Base-by-base conservation (phyloP, 2,888 invertebrate genomes). In the Cryptocephalus moraei region DNA sequence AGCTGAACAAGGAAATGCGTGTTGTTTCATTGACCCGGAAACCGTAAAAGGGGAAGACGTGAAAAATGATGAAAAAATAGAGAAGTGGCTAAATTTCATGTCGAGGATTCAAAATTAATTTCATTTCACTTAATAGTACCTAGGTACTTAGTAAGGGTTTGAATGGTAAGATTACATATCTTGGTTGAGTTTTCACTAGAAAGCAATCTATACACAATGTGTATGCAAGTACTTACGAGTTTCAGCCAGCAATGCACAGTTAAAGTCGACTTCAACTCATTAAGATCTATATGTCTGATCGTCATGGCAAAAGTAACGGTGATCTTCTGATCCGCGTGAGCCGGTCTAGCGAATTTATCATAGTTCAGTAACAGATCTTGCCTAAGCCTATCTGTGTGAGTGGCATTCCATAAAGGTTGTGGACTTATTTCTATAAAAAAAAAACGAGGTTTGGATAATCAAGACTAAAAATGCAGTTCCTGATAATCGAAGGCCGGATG, bases 221-320 rank as follows among this genome's bases (percentile, higher is more conserved):
- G 22, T 6, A 36, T 36, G n/a, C n/a, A n/a, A 22, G 36, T 41
- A 60, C 71, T 68, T 69, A 87, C 86, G 75, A 86, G 68, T 52
- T 68, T 73, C 8, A 85, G 58, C 78, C 78, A 81, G 4, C 74
- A 73, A 58, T 79, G 75, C 1, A 80, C 65, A 0, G 75, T 76
- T 57, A 86, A 72, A 45, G 79, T 73, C 8, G 81, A 78, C 58
- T 75, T 74, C 12, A 71, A 62, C 62, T 86, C 86, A 61, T 81
- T 76, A 63, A 88, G 65, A 56, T 81, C 77, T 33, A 86, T 73
- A 62, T 86, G 85, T 44, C 74, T 70, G 46, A 84, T 68, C 49
- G 75, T 74, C 32, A 87, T 63, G 32, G 74, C 74, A 40, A 84
- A 68, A 31, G 56, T 57, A 11, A 84, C 78, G 9, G 56, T 58